Conservation (phyloP, 2,888 invertebrate genomes). For the Agrochola litura region DNA sequence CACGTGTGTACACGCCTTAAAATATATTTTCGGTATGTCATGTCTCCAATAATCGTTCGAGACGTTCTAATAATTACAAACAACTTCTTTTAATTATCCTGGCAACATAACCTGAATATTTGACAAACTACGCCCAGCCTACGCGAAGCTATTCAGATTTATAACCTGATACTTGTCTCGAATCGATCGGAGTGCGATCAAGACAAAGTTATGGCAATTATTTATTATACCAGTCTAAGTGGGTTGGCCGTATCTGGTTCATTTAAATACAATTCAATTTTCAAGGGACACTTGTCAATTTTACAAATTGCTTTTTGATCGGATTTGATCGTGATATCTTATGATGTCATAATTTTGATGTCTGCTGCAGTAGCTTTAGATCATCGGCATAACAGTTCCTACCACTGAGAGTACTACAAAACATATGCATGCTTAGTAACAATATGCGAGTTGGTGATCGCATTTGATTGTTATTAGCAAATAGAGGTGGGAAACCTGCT, state of each 20-base stretch:
- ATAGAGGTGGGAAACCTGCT: too few relatives aligned
- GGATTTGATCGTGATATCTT: conserved; percentile 18
- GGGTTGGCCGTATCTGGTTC: conserved; percentile 43
- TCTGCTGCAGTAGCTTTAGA: conserved; percentile 7
- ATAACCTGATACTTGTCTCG: conserved; percentile 65
- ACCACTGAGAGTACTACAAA: background rate
- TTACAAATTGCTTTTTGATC: conserved; percentile 53
- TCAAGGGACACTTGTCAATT: conserved; percentile 46
- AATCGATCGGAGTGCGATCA: conserved; percentile 56
- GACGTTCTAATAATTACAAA: conserved; percentile 21
- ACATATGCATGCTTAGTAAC: background rate
- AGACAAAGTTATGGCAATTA: conserved; percentile 54
- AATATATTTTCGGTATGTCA: background rate
- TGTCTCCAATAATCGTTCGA: background rate
- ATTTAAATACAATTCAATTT: conserved; percentile 58
- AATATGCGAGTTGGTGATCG: background rate
- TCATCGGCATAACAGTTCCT: background rate
- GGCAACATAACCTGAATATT: conserved; percentile 63
- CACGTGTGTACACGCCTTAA: too few relatives aligned
- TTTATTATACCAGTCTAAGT: conserved; percentile 56
- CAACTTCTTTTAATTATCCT: conserved; percentile 54
- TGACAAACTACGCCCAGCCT: conserved; percentile 65
- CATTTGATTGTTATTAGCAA: background rate
- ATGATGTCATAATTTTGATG: conserved; percentile 33
- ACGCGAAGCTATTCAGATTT: conserved; percentile 70